phyloP scores from a whole-genome alignment of 2,113 vertebrate genomes.

The Albula goreensis region DNA sequence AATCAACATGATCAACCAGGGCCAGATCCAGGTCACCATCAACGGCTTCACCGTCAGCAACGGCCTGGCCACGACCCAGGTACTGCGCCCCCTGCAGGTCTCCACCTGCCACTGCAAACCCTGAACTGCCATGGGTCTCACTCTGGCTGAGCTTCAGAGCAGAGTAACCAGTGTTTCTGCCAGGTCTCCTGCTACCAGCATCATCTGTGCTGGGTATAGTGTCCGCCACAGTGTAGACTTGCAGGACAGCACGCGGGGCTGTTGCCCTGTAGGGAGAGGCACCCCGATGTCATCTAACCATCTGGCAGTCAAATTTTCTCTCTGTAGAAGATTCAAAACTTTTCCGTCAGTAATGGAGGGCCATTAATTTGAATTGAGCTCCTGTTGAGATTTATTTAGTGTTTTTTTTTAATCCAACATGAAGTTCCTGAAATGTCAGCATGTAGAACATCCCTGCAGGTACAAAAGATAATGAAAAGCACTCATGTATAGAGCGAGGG shows the following conservation, averaged over 20 bases:
- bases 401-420: too few species aligned
- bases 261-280: not conserved
- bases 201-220: not conserved
- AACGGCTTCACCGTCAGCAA: constrained; percentile 98
- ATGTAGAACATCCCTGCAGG: too few species aligned
- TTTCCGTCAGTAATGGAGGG: not conserved
- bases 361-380: not conserved
- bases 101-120: not conserved
- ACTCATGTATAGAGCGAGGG: too few species aligned
- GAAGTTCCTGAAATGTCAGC: not conserved
- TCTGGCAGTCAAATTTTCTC: not conserved
- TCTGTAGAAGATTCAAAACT: not conserved
- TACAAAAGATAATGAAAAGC: too few species aligned
- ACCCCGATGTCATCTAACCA: not conserved
- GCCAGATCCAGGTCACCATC: constrained; percentile 98
- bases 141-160: not conserved
- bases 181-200: not conserved
- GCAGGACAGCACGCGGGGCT: not conserved
- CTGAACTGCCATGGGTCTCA: not conserved
- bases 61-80: constrained; percentile 96
- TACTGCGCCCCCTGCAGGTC: constrained; percentile 47
- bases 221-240: not conserved
- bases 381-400: not conserved
- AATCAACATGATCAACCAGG: constrained; percentile 98
- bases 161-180: not conserved